Evolutionary conservation across 1,140 invertebrate species (phyloP).

Genomic region (Trachymyrmex cornetzi): DNA sequence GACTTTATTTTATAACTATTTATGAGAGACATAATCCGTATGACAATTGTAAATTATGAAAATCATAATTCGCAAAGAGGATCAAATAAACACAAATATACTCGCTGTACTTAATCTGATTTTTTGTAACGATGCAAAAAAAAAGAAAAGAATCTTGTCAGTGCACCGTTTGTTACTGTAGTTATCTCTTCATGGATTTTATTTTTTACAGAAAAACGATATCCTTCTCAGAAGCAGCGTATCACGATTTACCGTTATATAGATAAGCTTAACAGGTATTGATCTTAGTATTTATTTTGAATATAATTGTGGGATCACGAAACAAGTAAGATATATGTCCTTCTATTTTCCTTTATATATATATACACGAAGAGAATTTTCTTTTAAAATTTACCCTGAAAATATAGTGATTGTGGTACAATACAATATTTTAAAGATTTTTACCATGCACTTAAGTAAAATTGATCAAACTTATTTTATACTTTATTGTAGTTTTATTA

Average conservation of each 20-base stretch:
- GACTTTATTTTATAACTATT: neutral
- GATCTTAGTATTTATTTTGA: neutral
- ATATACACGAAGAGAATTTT: too few relatives aligned
- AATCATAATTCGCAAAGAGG: constrained; percentile 14
- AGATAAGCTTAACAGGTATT: constrained; percentile 26
- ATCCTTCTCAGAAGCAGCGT: neutral
- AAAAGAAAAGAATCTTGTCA: constrained; percentile 2
- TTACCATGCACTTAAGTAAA: too few relatives aligned
- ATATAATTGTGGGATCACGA: constrained; percentile 27
- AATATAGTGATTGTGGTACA: too few relatives aligned
- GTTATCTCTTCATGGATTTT: constrained; percentile 31
- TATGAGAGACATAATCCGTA: neutral
- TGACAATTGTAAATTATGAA: constrained; percentile 16
- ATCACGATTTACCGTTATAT: constrained; percentile 13
- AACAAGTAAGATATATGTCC: neutral
- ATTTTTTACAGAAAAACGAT: neutral
- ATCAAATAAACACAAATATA: neutral
- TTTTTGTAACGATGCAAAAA: neutral
- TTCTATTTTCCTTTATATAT: neutral
- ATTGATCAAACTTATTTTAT: too few relatives aligned
- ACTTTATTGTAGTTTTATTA: too few relatives aligned
- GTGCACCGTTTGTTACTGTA: neutral
- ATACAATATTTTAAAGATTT: too few relatives aligned
- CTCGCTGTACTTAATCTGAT: neutral
- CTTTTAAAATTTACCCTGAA: too few relatives aligned